Base-by-base conservation (phyloP, 2,888 invertebrate species). In the Glyphotaelius pellucidus region DNA sequence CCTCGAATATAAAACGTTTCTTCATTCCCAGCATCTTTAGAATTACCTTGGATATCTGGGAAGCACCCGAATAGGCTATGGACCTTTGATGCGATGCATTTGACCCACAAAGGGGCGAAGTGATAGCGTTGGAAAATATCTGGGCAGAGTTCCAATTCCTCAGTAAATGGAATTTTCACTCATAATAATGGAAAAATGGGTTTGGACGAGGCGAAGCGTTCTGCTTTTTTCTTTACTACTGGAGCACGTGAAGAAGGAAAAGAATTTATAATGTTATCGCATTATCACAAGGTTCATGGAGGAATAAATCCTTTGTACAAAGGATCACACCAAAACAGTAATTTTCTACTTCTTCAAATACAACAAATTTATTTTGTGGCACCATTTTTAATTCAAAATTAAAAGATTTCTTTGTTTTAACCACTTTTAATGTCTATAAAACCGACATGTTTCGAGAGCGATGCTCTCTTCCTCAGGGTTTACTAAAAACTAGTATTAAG, bases 111-210 rank as follows among this genome's bases (percentile, higher is more conserved):
- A 31, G 52, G 79, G 79, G 86, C 32, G 32, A 25, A 35, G 32
- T 32, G 88, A 32, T 86, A 86, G 35, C 86, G n/a, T 12, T 42
- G 42, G 47, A 31, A 30, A 47, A 79, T 89, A n/a, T 89, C 79
- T 89, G 88, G 90, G 90, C 90, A 86, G 12, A 31, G 79, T 85
- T 86, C 90, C 90, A 90, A 90, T 90, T 90, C 86, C 80, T 90
- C 90, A 35, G 90, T 67, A 90, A 90, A 90, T 86, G 85, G 90
- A 86, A 90, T 90, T 90, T 90, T 90, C 90, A 79, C 80, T 90
- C 90, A 90, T 90, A 86, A 90, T 86, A 86, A 85, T 80, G 80
- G 86, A 90, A 86, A 90, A 86, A 90, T 86, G 86, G 79, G 80
- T 47, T 80, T 80, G 32, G 86, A 19, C 86, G 80, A 35, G 5